phyloP scores from a whole-genome alignment of 2,113 vertebrate genomes.

The Sminthopsis crassicaudata region DNA sequence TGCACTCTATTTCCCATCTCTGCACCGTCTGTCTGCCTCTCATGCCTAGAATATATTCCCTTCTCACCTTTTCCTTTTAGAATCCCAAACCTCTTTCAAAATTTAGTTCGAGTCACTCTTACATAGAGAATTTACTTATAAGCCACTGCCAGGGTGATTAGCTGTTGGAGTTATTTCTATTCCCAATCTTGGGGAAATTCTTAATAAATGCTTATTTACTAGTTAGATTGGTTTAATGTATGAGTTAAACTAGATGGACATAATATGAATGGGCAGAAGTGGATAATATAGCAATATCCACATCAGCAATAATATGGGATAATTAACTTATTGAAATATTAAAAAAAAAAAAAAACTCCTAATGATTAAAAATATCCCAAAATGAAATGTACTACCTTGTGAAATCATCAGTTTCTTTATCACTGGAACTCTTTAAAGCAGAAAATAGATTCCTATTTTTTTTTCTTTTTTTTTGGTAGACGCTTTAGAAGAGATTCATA shows the following conservation, averaged over 20 bases:
- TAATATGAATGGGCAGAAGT: neutral
- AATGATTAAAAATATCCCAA: neutral
- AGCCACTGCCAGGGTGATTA: neutral
- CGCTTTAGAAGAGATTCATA: neutral
- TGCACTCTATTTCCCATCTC: neutral
- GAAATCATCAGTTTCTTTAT: neutral
- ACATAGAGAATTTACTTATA: neutral
- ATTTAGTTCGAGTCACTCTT: neutral
- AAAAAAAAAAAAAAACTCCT: neutral
- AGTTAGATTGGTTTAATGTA: neutral
- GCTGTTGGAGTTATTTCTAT: neutral
- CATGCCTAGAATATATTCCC: neutral
- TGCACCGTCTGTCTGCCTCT: neutral
- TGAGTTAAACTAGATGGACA: neutral
- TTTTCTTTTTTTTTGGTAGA: neutral
- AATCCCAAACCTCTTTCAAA: neutral
- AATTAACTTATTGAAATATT: neutral
- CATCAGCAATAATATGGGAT: neutral
- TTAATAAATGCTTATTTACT: neutral
- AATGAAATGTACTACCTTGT: neutral
- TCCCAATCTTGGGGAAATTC: neutral
- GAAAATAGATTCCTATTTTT: neutral
- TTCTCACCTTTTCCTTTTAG: neutral
- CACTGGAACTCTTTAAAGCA: neutral
- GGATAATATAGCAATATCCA: neutral